Conservation (phyloP, 2,797 vertebrate species). For the Characodon lateralis region DNA sequence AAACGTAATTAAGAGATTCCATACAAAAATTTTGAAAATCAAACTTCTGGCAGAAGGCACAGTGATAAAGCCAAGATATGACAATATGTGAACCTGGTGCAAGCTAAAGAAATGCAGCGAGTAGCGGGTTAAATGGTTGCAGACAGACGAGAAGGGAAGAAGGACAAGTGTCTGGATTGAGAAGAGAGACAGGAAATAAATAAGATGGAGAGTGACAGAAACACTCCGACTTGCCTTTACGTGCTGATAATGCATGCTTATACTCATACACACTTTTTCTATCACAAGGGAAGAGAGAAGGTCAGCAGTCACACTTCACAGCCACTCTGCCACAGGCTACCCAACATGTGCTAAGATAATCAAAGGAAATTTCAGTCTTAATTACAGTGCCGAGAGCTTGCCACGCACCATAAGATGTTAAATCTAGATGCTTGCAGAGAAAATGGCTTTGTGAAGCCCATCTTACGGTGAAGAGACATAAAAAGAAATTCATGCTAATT, state of each 20-base stretch:
- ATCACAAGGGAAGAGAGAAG: conserved; percentile 48
- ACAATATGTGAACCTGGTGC: conserved; percentile 25
- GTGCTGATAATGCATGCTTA: conserved; percentile 13
- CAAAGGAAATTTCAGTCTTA: conserved; percentile 59
- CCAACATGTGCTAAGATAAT: conserved; percentile 60
- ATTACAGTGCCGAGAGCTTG: conserved; percentile 50
- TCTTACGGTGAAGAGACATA: conserved; percentile 13
- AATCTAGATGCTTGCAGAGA: conserved; percentile 40
- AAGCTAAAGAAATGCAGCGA: conserved; percentile 6
- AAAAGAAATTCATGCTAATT: conserved; percentile 30
- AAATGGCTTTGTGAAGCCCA: conserved; percentile 33
- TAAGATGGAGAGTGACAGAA: conserved; percentile 26
- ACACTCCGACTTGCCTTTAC: conserved; percentile 26
- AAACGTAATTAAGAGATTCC: conserved; percentile 44
- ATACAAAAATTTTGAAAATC: conserved; percentile 25
- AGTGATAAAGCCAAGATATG: neutral
- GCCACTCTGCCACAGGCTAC: conserved; percentile 48
- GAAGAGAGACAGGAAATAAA: conserved; percentile 29
- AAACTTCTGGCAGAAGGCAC: neutral
- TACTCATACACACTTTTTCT: conserved; percentile 21
- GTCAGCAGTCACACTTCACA: conserved; percentile 63
- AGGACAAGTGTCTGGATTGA: conserved; percentile 21
- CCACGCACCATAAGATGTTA: conserved; percentile 36
- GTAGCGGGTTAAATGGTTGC: conserved; percentile 14
- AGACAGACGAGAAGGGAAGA: conserved; percentile 22